A percentile compares a stretch with the other conserved stretches of the same genome.
Evolutionary conservation across 2,113 vertebrate genomes (phyloP).

Genomic region (Eurypyga helias): DNA sequence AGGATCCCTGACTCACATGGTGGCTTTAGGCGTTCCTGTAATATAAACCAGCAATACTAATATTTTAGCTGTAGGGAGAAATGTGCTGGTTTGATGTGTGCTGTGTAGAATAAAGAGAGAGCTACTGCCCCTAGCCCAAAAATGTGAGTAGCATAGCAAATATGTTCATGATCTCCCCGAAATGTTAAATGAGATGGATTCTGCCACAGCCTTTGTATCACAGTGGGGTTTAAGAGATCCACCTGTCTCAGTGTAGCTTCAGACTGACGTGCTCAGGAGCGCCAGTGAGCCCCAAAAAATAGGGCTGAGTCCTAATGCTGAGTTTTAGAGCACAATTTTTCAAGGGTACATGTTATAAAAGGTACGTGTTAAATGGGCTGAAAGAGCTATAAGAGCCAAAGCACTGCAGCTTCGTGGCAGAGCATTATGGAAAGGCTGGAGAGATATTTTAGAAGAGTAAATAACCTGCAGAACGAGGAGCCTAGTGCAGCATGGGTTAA

Average conservation of each 20-base stretch:
- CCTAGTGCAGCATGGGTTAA: neutral
- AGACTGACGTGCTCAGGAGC: neutral
- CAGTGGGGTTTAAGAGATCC: neutral
- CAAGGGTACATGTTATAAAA: neutral
- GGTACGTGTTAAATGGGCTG: neutral
- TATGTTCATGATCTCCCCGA: conserved; percentile 1
- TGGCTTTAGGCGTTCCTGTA: neutral
- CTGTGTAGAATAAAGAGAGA: conserved; percentile 32
- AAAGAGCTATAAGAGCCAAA: neutral
- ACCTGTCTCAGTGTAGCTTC: neutral
- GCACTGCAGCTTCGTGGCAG: neutral
- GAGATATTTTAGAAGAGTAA: neutral
- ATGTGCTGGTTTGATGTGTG: conserved; percentile 23
- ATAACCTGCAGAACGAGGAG: neutral
- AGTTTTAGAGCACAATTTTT: neutral
- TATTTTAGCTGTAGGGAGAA: conserved; percentile 40
- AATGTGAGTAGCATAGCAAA: conserved; percentile 24
- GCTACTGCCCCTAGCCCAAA: conserved; percentile 39
- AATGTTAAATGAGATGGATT: conserved; percentile 51
- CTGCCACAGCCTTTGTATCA: neutral
- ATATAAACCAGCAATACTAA: conserved; percentile 18
- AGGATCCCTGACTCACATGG: neutral
- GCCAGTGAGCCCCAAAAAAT: neutral
- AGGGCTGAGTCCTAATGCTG: neutral
- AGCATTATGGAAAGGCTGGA: neutral